Conservation (phyloP, 2,888 invertebrate species). For the Odontocerum albicorne region DNA sequence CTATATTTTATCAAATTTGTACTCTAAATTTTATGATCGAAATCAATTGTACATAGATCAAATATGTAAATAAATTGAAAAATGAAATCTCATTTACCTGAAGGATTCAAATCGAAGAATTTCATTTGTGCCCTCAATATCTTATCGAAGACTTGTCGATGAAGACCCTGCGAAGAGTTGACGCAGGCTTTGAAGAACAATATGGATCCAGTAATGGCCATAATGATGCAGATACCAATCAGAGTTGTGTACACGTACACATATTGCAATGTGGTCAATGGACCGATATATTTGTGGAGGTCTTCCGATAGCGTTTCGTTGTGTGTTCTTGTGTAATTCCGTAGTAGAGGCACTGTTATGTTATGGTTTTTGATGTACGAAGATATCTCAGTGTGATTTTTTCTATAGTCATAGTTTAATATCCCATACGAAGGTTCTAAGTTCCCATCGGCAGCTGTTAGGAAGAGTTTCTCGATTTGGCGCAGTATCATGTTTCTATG, state of each 20-base stretch:
- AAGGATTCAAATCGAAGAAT: constrained; percentile 79
- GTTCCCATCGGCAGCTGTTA: constrained; percentile 30
- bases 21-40: neutral
- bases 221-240: constrained; percentile 48
- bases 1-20: neutral
- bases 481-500: constrained; percentile 11
- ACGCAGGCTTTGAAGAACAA: constrained; percentile 64
- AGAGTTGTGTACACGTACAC: constrained; percentile 47
- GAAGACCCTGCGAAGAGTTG: constrained; percentile 68
- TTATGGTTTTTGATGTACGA: constrained; percentile 15
- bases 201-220: constrained; percentile 57
- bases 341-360: constrained; percentile 5
- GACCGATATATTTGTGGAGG: constrained; percentile 40
- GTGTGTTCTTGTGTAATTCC: constrained; percentile 4
- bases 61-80: too few species aligned
- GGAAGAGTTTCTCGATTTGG: constrained; percentile 30
- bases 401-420: constrained; percentile 17
- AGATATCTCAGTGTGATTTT: constrained; percentile 2
- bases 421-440: constrained; percentile 27
- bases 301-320: constrained; percentile 5
- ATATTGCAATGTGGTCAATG: constrained; percentile 46
- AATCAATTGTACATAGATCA: neutral
- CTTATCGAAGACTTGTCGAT: constrained; percentile 72
- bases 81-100: constrained; percentile 58
- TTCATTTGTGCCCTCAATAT: constrained; percentile 68